Evolutionary conservation across 2,113 vertebrate species (phyloP).

Genomic region (Lucifuga dentata): DNA sequence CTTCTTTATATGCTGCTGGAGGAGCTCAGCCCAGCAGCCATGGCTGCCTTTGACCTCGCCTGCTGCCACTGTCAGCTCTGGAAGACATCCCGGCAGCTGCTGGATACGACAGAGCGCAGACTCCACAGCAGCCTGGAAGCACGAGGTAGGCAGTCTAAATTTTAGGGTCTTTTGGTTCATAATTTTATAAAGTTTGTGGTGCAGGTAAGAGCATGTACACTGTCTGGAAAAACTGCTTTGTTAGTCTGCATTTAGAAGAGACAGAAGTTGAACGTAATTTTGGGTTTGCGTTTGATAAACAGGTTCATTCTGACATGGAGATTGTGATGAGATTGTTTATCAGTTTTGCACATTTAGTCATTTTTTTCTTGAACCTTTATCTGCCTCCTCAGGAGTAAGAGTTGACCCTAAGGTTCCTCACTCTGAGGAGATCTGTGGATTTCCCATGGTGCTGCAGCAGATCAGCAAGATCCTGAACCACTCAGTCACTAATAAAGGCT

Average conservation of each 20-base stretch:
- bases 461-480: conserved; percentile 94
- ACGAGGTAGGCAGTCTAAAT: conserved; percentile 75
- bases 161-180: not conserved
- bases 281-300: too few species aligned
- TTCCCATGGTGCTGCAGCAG: conserved; percentile 90
- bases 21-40: conserved; percentile 90
- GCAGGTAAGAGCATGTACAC: not conserved
- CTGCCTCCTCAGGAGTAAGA: conserved; percentile 80
- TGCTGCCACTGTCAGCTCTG: conserved; percentile 94
- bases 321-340: not conserved
- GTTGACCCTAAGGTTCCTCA: conserved; percentile 76
- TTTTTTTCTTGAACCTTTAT: conserved; percentile 18
- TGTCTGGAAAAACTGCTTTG: too few species aligned
- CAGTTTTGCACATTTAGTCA: not conserved
- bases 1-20: conserved; percentile 84
- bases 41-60: conserved; percentile 96
- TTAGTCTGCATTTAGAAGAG: too few species aligned
- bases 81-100: conserved; percentile 95
- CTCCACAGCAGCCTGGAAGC: conserved; percentile 85
- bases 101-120: conserved; percentile 92
- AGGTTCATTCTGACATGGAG: not conserved
- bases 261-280: too few species aligned
- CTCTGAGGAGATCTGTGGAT: conserved; percentile 87
- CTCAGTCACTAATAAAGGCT: conserved; percentile 75
- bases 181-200: not conserved